These are phyloP conservation scores for Martes flavigula DNA, from an alignment of 2,797 vertebrate species.

Conservation along the genomic window DNA sequence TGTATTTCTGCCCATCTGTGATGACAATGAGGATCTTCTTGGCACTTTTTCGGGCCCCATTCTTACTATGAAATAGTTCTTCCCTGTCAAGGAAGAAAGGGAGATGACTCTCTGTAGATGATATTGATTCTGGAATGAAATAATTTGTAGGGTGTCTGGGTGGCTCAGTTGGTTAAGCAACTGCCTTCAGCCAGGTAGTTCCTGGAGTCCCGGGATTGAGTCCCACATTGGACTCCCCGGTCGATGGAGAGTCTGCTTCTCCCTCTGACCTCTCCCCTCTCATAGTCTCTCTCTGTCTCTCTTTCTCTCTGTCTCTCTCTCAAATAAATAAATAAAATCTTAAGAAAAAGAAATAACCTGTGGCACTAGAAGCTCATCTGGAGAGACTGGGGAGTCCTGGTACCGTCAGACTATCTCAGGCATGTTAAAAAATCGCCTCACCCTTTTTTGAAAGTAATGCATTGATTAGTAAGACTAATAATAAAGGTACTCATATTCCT, in stretches of 20 bases:
- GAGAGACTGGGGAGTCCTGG: not conserved
- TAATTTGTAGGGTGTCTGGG: no score
- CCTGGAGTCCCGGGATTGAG: no score
- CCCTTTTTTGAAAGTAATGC: not conserved
- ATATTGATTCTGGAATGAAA: not conserved
- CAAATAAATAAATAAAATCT: no score
- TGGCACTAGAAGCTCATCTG: not conserved
- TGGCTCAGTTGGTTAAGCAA: no score
- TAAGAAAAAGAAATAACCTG: not conserved
- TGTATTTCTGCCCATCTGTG: conserved; percentile 82
- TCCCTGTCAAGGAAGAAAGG: conserved; percentile 48
- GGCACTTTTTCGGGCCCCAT: conserved; percentile 78
- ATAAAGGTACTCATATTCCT: not conserved
- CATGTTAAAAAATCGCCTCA: not conserved
- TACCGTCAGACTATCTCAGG: not conserved
- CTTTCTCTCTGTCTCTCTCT: no score
- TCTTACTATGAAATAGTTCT: conserved; percentile 68
- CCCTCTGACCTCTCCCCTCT: no score
- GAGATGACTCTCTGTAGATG: not conserved
- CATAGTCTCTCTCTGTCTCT: no score
- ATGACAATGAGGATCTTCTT: conserved; percentile 85
- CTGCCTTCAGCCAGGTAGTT: no score
- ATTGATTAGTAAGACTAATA: not conserved
- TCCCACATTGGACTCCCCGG: no score
- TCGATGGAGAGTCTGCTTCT: no score